A percentile compares a stretch with the other conserved stretches of the same genome.
These are phyloP conservation scores for Ianthella basta DNA, from an alignment of 37 sponge, comb jelly and placozoan species.

Conservation along the genomic window DNA sequence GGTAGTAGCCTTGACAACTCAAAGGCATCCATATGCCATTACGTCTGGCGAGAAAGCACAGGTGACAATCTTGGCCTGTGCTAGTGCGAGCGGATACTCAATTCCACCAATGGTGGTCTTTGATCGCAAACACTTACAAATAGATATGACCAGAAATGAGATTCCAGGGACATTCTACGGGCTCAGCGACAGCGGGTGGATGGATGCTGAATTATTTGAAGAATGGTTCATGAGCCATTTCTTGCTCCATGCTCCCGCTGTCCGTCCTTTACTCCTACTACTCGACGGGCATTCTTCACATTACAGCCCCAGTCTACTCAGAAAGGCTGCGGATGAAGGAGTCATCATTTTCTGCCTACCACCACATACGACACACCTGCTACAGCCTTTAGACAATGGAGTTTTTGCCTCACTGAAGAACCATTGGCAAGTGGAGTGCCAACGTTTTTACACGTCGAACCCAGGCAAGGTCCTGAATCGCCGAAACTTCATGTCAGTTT, in stretches of 20 bases:
- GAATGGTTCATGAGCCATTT: slow-evolving; percentile 38
- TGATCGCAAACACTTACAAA: not conserved
- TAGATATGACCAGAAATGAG: slow-evolving; percentile 2
- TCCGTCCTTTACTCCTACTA: slow-evolving; percentile 28
- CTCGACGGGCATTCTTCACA: slow-evolving; percentile 23
- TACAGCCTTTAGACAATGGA: not conserved
- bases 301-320: not conserved
- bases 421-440: too few relatives aligned
- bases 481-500: too few relatives aligned
- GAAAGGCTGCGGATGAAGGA: not conserved
- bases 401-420: too few relatives aligned
- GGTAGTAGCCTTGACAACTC: not conserved
- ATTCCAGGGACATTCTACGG: slow-evolving; percentile 34
- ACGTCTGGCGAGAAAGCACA: not conserved
- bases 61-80: slow-evolving; percentile 29
- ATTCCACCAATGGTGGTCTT: slow-evolving; percentile 11
- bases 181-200: slow-evolving; percentile 14
- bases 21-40: slow-evolving; percentile 19
- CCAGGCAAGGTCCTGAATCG: too few relatives aligned
- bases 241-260: slow-evolving; percentile 23
- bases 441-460: too few relatives aligned
- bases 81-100: slow-evolving; percentile 21
- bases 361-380: slow-evolving; percentile 26
- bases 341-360: slow-evolving; percentile 18
- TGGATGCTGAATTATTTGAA: slow-evolving; percentile 15